Base-by-base conservation (phyloP, 2,888 invertebrate genomes). In the Drosophila rellima region DNA sequence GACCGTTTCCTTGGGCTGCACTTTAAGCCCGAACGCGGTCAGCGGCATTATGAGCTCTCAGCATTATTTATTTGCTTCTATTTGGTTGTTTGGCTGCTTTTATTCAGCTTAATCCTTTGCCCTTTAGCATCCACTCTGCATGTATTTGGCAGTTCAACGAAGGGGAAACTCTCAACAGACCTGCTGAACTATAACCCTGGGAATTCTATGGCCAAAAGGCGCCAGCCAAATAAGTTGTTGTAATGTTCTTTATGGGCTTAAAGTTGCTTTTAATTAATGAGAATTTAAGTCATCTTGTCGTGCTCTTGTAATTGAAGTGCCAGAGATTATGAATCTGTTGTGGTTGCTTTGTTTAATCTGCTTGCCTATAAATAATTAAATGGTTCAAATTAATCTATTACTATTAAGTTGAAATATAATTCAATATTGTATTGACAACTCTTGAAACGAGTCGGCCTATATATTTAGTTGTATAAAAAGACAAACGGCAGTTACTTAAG, bases 81-180 rank as follows among this genome's bases (percentile, higher is more conserved):
- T 63, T 62, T 45, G 5, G 26, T 26, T 45, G 39, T 62, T 48
- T 44, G 29, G 44, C 51, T 44, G 51, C 42, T 52, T 61, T 73
- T 70, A 50, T 69, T 55, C 37, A 13, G 48, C 44, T 73, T 70
- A 78, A 80, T 65, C 50, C 68, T 63, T 60, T 66, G 37, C 61
- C 48, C 61, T 50, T 70, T 55, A 31, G 18, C 23, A 23, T 15
- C 39, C 48, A n/a, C 40, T 31, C 15, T 42, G 23, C 59, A 29
- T 50, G 40, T 33, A 18, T 40, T 50, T 50, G 50, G 48, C 42
- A 48, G 59, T n/a, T 26, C 20, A 39, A 2, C 29, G 7, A 31
- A 51, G 31, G 42, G 37, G 31, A 55, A 63, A 48, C 29, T 40
- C 55, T 48, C 40, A 42, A 15, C 23, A 23, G 47, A 48, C 39